Percentiles rank a stretch among this genome's conserved stretches.
Conservation (phyloP, 2,113 vertebrate genomes). For the Trochalopteron elliotii region DNA sequence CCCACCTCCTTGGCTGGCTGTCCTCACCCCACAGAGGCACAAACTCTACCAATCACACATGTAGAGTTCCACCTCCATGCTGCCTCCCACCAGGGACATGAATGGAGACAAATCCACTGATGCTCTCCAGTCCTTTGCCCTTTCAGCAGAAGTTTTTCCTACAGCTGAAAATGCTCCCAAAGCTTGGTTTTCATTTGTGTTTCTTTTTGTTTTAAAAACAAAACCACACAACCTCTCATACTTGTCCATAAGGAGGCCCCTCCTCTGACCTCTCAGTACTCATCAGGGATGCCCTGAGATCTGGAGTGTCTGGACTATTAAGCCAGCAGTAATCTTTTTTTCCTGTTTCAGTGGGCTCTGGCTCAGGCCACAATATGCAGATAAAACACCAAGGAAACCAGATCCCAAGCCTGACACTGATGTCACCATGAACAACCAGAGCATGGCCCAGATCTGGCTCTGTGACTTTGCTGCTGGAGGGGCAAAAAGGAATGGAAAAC, state of each 20-base stretch:
- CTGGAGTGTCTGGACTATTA: background rate
- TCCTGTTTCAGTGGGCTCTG: background rate
- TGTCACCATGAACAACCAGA: background rate
- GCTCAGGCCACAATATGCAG: background rate
- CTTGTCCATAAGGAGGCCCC: background rate
- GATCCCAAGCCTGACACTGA: background rate
- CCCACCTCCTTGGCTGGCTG: background rate
- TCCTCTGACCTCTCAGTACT: background rate
- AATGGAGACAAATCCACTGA: background rate
- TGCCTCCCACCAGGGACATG: background rate
- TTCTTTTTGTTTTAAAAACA: background rate
- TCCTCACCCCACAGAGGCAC: background rate
- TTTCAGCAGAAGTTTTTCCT: background rate
- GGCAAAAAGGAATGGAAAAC: background rate
- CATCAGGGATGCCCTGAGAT: background rate
- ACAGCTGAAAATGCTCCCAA: background rate
- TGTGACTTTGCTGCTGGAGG: background rate
- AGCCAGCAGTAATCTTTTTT: background rate
- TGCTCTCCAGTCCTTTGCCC: background rate
- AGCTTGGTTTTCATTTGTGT: background rate
- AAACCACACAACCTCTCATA: background rate
- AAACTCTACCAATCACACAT: background rate
- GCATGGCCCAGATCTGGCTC: accelerated
- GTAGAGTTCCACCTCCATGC: background rate
- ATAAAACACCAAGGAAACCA: background rate